Conservation (phyloP, 2,113 vertebrate species). For the Planiliza haematocheilus region DNA sequence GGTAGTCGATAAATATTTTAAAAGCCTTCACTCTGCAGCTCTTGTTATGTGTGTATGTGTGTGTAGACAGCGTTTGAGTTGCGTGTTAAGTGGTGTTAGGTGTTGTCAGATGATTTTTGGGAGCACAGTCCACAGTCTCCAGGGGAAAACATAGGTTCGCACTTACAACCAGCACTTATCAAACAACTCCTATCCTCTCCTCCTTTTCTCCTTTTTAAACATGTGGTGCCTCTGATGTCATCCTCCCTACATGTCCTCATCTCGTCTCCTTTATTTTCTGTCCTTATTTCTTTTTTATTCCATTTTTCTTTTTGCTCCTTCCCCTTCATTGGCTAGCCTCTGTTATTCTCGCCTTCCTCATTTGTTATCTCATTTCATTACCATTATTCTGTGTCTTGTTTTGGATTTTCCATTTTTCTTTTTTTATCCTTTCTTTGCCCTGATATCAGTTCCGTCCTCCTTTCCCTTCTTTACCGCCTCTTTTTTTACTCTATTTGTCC, state of each 20-base stretch:
- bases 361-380: not conserved
- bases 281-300: not conserved
- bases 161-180: slow-evolving; percentile 58
- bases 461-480: not conserved
- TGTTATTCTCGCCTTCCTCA: slow-evolving; percentile 1
- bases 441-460: too few species aligned
- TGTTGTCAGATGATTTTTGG: slow-evolving; percentile 42
- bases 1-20: slow-evolving; percentile 70
- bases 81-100: slow-evolving; percentile 50
- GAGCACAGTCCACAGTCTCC: slow-evolving; percentile 18
- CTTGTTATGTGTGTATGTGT: slow-evolving; percentile 33
- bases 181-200: slow-evolving; percentile 30
- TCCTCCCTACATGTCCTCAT: not conserved
- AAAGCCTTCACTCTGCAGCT: slow-evolving; percentile 61
- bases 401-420: not conserved
- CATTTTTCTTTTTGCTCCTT: not conserved
- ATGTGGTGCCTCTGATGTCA: slow-evolving; percentile 18
- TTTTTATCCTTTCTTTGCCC: not conserved
- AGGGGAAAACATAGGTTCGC: slow-evolving; percentile 39
- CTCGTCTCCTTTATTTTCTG: slow-evolving; percentile 11
- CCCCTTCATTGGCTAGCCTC: not conserved
- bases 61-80: slow-evolving; percentile 18
- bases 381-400: not conserved
- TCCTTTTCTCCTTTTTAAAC: slow-evolving; percentile 7
- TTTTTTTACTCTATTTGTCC: not conserved